Evolutionary conservation across 1,140 invertebrate species (phyloP).

Genomic region (Paracyclopina nana): DNA sequence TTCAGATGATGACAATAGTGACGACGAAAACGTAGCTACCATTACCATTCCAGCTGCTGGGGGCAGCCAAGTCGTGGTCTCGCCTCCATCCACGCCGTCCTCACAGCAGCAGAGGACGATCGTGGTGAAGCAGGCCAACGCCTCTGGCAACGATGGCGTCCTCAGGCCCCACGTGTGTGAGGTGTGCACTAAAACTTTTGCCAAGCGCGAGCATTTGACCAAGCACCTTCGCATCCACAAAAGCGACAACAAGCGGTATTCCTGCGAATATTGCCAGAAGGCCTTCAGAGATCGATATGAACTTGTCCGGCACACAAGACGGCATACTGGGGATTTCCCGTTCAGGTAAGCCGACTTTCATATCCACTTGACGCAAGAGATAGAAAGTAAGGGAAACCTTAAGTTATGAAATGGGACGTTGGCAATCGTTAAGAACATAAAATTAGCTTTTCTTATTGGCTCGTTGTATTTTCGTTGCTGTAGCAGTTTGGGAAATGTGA

Average conservation of each 20-base stretch:
- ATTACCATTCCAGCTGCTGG: background rate
- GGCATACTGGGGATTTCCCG: conserved; percentile 16
- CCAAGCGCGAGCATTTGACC: conserved; percentile 12
- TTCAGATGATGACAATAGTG: too few relatives aligned
- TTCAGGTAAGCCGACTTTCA: conserved; percentile 8
- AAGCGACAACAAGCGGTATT: conserved; percentile 8
- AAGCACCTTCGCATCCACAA: conserved; percentile 13
- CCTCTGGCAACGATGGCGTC: background rate
- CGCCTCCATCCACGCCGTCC: background rate
- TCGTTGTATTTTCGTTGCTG: too few relatives aligned
- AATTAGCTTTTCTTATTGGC: too few relatives aligned
- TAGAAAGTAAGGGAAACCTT: too few relatives aligned
- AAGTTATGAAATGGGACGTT: too few relatives aligned
- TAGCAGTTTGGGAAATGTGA: too few relatives aligned
- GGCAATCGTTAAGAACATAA: too few relatives aligned
- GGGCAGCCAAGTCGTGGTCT: background rate
- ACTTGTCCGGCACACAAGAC: conserved; percentile 5
- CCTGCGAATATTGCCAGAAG: conserved; percentile 14
- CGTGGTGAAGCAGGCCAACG: background rate
- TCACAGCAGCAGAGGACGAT: too few relatives aligned
- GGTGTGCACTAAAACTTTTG: conserved; percentile 9
- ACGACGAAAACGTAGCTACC: too few relatives aligned
- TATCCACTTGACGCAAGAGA: too few relatives aligned
- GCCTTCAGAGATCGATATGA: conserved; percentile 14
- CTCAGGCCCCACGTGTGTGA: background rate